Conservation (phyloP, 2,113 vertebrate genomes). For the Xenopus borealis region DNA sequence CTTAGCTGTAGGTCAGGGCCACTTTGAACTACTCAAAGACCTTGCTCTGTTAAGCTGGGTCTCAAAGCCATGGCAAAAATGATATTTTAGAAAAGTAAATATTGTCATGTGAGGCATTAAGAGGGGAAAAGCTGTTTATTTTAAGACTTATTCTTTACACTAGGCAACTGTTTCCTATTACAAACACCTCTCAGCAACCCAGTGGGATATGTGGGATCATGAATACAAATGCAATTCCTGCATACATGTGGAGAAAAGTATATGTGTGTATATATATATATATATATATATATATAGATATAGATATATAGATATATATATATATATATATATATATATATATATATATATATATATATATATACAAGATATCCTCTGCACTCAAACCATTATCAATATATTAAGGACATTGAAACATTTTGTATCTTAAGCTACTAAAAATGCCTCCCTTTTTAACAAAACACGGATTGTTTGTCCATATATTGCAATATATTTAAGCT, state of each 20-base stretch:
- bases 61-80: slow-evolving; percentile 88
- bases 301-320: not conserved
- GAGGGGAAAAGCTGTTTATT: slow-evolving; percentile 83
- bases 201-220: not conserved
- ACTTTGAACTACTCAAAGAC: slow-evolving; percentile 78
- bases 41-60: slow-evolving; percentile 81
- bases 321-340: too few relatives aligned
- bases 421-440: too few relatives aligned
- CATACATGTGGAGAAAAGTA: not conserved
- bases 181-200: slow-evolving; percentile 58
- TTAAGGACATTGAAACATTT: too few relatives aligned
- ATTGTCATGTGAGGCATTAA: slow-evolving; percentile 87
- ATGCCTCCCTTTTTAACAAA: too few relatives aligned
- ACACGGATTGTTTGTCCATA: too few relatives aligned
- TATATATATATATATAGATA: slow-evolving; percentile 23
- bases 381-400: too few relatives aligned
- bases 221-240: slow-evolving; percentile 15
- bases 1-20: slow-evolving; percentile 79
- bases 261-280: not conserved
- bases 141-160: slow-evolving; percentile 73
- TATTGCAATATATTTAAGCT: too few relatives aligned
- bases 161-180: slow-evolving; percentile 63
- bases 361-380: too few relatives aligned
- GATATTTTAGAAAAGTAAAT: slow-evolving; percentile 95
- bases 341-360: too few relatives aligned